These are phyloP conservation scores for Zaprionus inermis DNA, from an alignment of 1,140 invertebrate genomes.

Conservation along the genomic window DNA sequence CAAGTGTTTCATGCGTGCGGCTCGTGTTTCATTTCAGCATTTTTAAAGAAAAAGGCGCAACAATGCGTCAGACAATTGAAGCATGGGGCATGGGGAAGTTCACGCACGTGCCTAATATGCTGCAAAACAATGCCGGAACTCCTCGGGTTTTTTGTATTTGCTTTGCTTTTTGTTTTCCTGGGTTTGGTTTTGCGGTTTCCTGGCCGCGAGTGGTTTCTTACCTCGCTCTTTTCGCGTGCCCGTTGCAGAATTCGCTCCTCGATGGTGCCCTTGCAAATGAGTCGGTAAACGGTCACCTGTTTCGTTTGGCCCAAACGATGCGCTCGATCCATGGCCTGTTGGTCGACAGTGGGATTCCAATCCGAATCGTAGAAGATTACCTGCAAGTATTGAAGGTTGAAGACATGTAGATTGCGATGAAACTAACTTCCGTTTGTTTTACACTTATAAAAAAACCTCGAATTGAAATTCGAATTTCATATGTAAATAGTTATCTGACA, in stretches of 20 bases:
- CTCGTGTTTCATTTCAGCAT: conserved; percentile 73
- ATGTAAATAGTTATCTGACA: conserved; percentile 59
- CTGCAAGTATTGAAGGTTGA: conserved; percentile 84
- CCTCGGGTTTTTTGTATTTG: neutral
- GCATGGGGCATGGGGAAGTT: conserved; percentile 34
- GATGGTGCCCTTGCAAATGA: conserved; percentile 96
- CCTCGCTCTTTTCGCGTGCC: conserved; percentile 95
- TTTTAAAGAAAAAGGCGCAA: conserved; percentile 59
- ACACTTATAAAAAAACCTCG: neutral
- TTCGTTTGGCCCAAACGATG: conserved; percentile 95
- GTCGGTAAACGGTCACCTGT: conserved; percentile 95
- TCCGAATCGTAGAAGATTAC: conserved; percentile 99
- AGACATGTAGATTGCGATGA: neutral
- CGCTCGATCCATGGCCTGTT: conserved; percentile 97
- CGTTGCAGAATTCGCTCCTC: conserved; percentile 95
- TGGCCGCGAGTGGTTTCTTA: conserved; percentile 81
- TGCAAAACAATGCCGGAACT: conserved; percentile 61
- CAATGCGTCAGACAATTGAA: conserved; percentile 54
- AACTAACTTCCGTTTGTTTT: neutral
- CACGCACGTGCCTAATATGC: conserved; percentile 82
- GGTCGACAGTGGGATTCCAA: conserved; percentile 99
- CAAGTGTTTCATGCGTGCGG: conserved; percentile 59
- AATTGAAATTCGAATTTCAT: conserved; percentile 7
- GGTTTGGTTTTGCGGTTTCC: conserved; percentile 73
- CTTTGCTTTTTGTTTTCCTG: conserved; percentile 21